Evolutionary conservation across 1,140 invertebrate genomes (phyloP), one percentile per base, ranked within the genome.

Genomic region (Cydia strobilella): DNA sequence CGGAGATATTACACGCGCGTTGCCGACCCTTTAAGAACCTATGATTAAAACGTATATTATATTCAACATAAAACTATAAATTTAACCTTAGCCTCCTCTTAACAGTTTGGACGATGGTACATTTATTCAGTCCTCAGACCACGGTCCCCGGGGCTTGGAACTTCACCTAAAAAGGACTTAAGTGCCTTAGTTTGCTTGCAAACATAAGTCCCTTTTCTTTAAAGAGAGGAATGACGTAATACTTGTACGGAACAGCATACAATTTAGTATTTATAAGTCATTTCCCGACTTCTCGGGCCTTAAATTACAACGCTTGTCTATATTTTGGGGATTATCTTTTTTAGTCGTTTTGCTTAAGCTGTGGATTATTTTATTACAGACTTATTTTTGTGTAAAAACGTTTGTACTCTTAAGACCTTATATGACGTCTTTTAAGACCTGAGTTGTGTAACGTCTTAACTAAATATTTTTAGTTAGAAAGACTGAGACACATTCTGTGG

Each of bases 181-280:
- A 48, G 45, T 48, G 45, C 12, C 45, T 15, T 48, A 15, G 15
- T 48, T 48, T n/a, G 13, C 13, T 3, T 15, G 4, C n/a, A 48
- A 48, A 3, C 45, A 15, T 48, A n/a, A 48, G 45, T n/a, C 3
- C 45, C 5, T 48, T 48, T 48, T 48, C 45, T 48, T n/a, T 6
- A 15, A 48, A 48, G 45, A n/a, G 15, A 48, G 12, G 45, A 48
- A 48, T 48, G 45, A 15, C 45, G 12, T 48, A 48, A 48, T 48
- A 48, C 3, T 48, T 48, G 13, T 13, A 48, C 13, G 13, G 45
- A 48, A 4, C 45, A 39, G 15, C 45, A 48, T 48, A 48, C 45
- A 48, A 48, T 48, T 48, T 39, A 48, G 45, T 48, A 48, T 48
- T 48, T 48, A 48, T 48, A 48, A 48, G 45, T 48, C 45, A 48